Evolutionary conservation across 2,113 vertebrate genomes (phyloP), one percentile per base, ranked within the genome.

Genomic region (Psilopogon haemacephalus): DNA sequence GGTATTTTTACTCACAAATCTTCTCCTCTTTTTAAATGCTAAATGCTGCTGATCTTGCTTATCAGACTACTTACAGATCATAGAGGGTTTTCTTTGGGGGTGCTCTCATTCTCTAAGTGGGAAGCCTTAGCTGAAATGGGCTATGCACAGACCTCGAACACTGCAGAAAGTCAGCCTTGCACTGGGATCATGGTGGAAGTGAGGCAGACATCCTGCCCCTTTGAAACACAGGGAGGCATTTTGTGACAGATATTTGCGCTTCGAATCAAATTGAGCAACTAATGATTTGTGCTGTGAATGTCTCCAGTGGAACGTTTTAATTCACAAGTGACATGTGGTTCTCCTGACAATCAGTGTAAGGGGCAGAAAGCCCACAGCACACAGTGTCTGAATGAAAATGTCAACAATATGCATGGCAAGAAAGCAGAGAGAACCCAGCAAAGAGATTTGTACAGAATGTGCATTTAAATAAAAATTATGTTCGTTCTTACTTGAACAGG

Each of bases 251-350:
- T 72, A 59, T 50, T 84, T 87, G 71, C 73, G 84, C 55, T 69
- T 76, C 64, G 55, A 46, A 70, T 73, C 71, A 63, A 87, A 73
- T 30, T 55, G 68, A 85, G 81, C 71, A 89, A 44, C 38, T 67
- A 67, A 70, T 74, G 68, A 23, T 85, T 92, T 89, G 50, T 74
- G 71, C 71, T 77, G 3, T 38, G 78, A 77, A 59, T 74, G 52
- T 76, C 77, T 76, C 86, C 37, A 16, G 32, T 93, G 89, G 86
- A 79, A 80, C 76, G 59, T 89, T 89, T 88, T 64, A 20, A 69
- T 77, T 71, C 83, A 18, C 33, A n/a, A 84, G 40, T 79, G 82
- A 40, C 37, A 32, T 37, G 78, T 79, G 64, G n/a, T 55, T 93
- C 89, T 85, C 63, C 62, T 74, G 42, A 67, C 42, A 58, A 17